These are phyloP conservation scores for Rhabdomys pumilio DNA, from an alignment of 2,797 vertebrate species.

Conservation along the genomic window DNA sequence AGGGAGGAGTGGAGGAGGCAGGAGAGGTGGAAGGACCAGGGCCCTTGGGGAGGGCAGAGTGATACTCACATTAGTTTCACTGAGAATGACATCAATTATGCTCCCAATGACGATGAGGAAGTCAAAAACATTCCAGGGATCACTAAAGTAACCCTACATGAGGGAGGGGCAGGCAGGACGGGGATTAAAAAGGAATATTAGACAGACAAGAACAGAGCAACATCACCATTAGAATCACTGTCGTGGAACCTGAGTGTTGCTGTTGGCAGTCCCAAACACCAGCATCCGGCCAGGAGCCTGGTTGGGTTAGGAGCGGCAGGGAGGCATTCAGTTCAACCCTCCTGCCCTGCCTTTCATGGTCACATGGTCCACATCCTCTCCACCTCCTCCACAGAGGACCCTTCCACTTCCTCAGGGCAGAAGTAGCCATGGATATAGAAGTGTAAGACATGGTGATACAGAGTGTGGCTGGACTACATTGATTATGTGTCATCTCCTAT, in stretches of 20 bases:
- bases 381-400: neutral
- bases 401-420: neutral
- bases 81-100: slow-evolving; percentile 99
- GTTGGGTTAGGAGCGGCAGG: neutral
- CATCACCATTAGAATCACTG: slow-evolving; percentile 89
- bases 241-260: slow-evolving; percentile 82
- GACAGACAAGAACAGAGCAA: slow-evolving; percentile 92
- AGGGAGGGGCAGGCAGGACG: slow-evolving; percentile 95
- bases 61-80: slow-evolving; percentile 99
- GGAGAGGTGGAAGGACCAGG: slow-evolving; percentile 87
- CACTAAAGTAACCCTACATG: slow-evolving; percentile 99
- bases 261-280: slow-evolving; percentile 66
- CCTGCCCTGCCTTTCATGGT: neutral
- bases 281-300: neutral
- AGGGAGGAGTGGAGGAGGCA: slow-evolving; percentile 84
- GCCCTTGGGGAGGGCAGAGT: slow-evolving; percentile 91
- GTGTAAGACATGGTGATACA: neutral
- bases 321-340: neutral
- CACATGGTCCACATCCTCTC: neutral
- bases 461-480: neutral
- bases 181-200: slow-evolving; percentile 94
- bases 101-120: slow-evolving; percentile 99
- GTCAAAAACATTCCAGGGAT: slow-evolving; percentile 99
- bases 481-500: neutral
- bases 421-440: neutral